phyloP scores from a whole-genome alignment of 1,140 invertebrate species.

The Drosophila athabasca region DNA sequence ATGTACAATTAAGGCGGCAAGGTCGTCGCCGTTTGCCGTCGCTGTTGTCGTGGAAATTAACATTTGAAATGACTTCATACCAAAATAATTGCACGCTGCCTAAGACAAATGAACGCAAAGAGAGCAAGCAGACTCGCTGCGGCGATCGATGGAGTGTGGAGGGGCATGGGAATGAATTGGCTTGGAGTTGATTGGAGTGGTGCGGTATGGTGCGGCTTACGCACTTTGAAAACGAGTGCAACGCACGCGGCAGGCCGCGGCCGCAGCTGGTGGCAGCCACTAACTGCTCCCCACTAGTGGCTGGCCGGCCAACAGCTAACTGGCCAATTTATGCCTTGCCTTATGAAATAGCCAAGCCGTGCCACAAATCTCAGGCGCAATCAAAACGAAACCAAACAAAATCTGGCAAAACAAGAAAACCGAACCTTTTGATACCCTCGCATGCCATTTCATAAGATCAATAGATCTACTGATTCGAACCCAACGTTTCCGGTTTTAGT shows the following conservation, averaged over 20 bases:
- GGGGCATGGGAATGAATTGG: no score
- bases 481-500: no score
- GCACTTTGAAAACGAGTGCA: slow-evolving; percentile 51
- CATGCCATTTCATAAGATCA: no score
- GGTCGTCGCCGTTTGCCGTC: slow-evolving; percentile 60
- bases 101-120: not conserved
- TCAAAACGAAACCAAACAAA: slow-evolving; percentile 36
- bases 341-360: slow-evolving; percentile 28
- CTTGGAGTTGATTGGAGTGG: not conserved
- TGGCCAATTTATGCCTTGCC: slow-evolving; percentile 32
- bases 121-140: not conserved
- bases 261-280: slow-evolving; percentile 1
- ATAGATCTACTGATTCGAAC: no score
- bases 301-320: slow-evolving; percentile 16
- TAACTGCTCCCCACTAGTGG: slow-evolving; percentile 11
- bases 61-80: slow-evolving; percentile 73
- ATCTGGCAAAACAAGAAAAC: slow-evolving; percentile 4
- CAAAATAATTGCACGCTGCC: slow-evolving; percentile 51
- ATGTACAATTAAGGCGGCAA: slow-evolving; percentile 68
- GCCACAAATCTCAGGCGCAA: slow-evolving; percentile 10
- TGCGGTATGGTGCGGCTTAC: slow-evolving; percentile 12
- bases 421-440: no score
- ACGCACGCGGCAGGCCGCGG: slow-evolving; percentile 32
- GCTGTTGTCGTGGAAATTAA: slow-evolving; percentile 48
- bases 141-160: no score